These are phyloP conservation scores for Heliconius ismenius DNA, from an alignment of 2,888 invertebrate species.

Conservation along the genomic window DNA sequence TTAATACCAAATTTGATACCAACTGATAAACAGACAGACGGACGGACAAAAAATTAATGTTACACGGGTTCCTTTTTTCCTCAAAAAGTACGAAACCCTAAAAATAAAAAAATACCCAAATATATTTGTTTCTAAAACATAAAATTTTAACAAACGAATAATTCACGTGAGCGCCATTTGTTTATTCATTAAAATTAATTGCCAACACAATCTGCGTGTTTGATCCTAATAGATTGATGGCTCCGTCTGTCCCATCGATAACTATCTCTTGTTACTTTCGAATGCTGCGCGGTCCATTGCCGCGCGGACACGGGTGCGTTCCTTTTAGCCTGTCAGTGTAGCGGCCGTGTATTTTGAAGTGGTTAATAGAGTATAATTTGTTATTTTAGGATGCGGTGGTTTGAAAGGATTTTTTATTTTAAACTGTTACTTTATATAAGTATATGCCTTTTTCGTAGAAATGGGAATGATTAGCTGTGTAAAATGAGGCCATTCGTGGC, in stretches of 20 bases:
- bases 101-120: not conserved
- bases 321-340: slow-evolving; percentile 49
- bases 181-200: slow-evolving; percentile 66
- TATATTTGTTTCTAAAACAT: not conserved
- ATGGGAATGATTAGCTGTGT: no score
- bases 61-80: no score
- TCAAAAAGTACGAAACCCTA: not conserved
- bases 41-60: no score
- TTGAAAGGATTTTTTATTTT: not conserved
- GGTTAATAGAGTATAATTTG: slow-evolving; percentile 51
- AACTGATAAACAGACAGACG: no score
- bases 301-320: slow-evolving; percentile 46
- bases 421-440: no score
- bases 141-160: slow-evolving; percentile 10
- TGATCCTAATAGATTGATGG: slow-evolving; percentile 59
- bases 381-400: slow-evolving; percentile 49
- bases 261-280: slow-evolving; percentile 47
- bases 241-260: slow-evolving; percentile 49
- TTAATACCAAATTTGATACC: no score
- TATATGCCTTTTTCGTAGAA: no score
- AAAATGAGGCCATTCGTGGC: no score
- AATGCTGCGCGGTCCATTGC: slow-evolving; percentile 51
- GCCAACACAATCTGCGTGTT: slow-evolving; percentile 60
- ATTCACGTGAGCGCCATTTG: slow-evolving; percentile 50
- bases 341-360: slow-evolving; percentile 64